Evolutionary conservation across 2,888 invertebrate genomes (phyloP), one percentile per base, ranked within the genome.

Genomic region (Dryadula phaetusa): DNA sequence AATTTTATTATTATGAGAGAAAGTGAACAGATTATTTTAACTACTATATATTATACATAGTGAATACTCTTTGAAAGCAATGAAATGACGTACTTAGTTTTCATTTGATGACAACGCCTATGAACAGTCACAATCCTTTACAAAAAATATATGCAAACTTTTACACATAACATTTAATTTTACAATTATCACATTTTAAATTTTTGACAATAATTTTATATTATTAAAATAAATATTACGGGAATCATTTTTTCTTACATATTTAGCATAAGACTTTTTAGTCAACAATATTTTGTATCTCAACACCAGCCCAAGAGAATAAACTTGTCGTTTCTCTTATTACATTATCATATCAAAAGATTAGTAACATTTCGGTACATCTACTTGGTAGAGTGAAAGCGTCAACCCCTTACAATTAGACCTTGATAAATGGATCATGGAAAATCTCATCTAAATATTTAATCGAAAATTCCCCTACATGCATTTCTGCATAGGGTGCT

Each of bases 391-490:
- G 74, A 72, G 78, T 82, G 78, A 79, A 80, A 82, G 78, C 81
- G 79, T 79, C 82, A 79, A 79, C 86, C 89, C 90, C 82, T 82
- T 78, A 87, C 86, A 91, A 90, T 91, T 91, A 92, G 85, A 86
- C 83, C 82, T 83, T 91, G 91, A 92, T 92, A 89, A 90, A 92
- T 92, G 92, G 90, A 80, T 87, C 87, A 83, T 83, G 89, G 89
- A 90, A 91, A 91, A 90, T 90, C 90, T 88, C 91, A 92, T 92
- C 92, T 90, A 89, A 92, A 92, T 92, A 87, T 91, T 91, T 92
- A 92, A 92, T 92, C 85, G 88, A 85, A 90, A 87, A 87, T 85
- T 88, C 90, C 91, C 92, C 90, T 77, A 85, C 83, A 85, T 75
- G 76, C 77, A 70, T 69, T 65, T 72, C 56, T 72, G 70, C 70